Conservation (phyloP, 2,113 vertebrate genomes). For the Callorhinus ursinus region DNA sequence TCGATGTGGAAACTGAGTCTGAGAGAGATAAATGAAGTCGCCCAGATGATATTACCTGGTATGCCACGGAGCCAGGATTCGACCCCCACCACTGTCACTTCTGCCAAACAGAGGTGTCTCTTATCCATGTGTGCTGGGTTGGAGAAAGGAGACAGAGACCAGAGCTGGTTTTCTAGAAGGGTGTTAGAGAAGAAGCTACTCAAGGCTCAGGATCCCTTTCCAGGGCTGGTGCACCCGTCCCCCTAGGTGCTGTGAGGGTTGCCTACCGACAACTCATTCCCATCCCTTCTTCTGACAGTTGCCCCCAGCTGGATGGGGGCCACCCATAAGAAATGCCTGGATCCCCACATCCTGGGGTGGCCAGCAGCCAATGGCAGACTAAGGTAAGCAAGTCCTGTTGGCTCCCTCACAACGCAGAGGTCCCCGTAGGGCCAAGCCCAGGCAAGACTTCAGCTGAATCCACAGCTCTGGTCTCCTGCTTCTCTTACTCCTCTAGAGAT, state of each 20-base stretch:
- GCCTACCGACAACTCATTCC: background rate
- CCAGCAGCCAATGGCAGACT: background rate
- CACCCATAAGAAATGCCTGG: background rate
- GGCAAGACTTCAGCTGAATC: background rate
- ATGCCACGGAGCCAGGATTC: background rate
- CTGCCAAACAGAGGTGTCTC: background rate
- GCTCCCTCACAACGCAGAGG: background rate
- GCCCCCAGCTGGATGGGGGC: background rate
- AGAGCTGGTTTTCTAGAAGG: background rate
- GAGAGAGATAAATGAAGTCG: background rate
- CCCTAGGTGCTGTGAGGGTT: background rate
- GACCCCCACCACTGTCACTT: background rate
- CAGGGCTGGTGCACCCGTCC: background rate
- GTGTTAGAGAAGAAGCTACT: background rate
- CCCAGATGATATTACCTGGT: background rate
- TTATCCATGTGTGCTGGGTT: background rate
- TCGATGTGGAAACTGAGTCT: background rate
- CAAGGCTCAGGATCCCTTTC: background rate
- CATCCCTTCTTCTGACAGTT: background rate
- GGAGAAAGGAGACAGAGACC: background rate
- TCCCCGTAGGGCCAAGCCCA: background rate
- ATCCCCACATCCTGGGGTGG: background rate
- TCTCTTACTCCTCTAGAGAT: background rate
- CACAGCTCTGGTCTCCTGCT: background rate
- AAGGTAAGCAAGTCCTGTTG: background rate